phyloP scores from a whole-genome alignment of 2,888 invertebrate species.

The Athripsodes cinereus region DNA sequence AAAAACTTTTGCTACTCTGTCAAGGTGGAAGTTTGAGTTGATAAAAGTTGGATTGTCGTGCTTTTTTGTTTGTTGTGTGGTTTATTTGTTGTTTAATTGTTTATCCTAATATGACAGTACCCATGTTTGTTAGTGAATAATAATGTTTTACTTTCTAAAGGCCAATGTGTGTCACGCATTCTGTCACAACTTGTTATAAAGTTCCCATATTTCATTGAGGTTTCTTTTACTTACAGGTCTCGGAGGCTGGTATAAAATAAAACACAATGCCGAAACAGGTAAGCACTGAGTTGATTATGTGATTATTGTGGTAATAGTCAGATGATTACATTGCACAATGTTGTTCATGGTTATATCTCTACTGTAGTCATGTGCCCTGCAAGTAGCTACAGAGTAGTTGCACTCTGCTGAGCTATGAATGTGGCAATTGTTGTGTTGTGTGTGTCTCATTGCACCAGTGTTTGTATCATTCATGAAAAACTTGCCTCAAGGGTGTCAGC shows the following conservation, averaged over 20 bases:
- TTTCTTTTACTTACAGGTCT: conserved; percentile 44
- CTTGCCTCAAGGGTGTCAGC: no score
- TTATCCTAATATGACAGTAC: conserved; percentile 6
- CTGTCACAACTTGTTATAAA: conserved; percentile 18
- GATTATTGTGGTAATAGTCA: no score
- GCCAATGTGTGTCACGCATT: conserved; percentile 26
- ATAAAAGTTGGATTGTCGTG: background rate
- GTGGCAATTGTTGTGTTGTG: no score
- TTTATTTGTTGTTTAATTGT: background rate
- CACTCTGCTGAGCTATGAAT: no score
- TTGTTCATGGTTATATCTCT: no score
- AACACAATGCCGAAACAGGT: conserved; percentile 62
- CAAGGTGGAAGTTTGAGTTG: conserved; percentile 11
- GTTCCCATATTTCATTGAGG: conserved; percentile 31
- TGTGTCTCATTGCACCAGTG: no score
- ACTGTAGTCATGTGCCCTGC: no score
- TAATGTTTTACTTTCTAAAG: conserved; percentile 32
- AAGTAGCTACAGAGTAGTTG: no score
- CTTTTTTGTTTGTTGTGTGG: background rate
- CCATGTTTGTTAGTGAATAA: conserved; percentile 9
- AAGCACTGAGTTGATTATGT: conserved; percentile 35
- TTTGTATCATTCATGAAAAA: no score
- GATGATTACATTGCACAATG: no score
- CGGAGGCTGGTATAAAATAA: conserved; percentile 38
- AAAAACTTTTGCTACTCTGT: conserved; percentile 18